Percentiles rank a stretch among this genome's conserved stretches.
phyloP scores from a whole-genome alignment of 2,797 vertebrate genomes.

The Poeciliopsis paucimaculata region DNA sequence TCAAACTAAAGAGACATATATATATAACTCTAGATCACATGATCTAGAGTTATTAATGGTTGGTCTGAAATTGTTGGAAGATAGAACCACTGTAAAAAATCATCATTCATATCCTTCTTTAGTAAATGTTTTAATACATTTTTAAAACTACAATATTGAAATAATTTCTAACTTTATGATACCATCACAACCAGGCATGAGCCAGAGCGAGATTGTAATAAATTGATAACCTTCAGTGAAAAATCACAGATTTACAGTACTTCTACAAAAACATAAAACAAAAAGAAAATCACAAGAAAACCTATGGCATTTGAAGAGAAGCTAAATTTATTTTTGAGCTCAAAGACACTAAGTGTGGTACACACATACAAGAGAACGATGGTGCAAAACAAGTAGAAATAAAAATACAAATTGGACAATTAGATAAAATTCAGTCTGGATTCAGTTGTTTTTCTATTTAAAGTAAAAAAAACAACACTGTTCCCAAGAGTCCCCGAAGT shows the following conservation, averaged over 20 bases:
- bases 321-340: neutral
- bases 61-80: constrained; percentile 27
- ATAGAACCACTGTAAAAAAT: neutral
- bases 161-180: neutral
- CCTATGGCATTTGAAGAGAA: neutral
- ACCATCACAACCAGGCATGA: neutral
- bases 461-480: neutral
- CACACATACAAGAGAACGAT: neutral
- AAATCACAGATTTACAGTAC: neutral
- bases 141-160: neutral
- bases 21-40: constrained; percentile 2
- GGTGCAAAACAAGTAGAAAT: neutral
- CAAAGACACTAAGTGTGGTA: neutral
- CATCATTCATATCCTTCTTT: neutral
- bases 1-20: constrained; percentile 13
- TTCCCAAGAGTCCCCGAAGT: neutral
- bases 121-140: neutral
- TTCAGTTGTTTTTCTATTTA: neutral
- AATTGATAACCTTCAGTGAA: neutral
- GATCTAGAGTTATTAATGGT: constrained; percentile 32
- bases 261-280: neutral
- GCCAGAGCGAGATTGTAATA: neutral
- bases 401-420: neutral
- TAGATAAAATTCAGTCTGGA: neutral
- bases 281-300: neutral